Evolutionary conservation across 2,113 vertebrate species (phyloP), one percentile per base, ranked within the genome.

Genomic region (Zapus hudsonius): DNA sequence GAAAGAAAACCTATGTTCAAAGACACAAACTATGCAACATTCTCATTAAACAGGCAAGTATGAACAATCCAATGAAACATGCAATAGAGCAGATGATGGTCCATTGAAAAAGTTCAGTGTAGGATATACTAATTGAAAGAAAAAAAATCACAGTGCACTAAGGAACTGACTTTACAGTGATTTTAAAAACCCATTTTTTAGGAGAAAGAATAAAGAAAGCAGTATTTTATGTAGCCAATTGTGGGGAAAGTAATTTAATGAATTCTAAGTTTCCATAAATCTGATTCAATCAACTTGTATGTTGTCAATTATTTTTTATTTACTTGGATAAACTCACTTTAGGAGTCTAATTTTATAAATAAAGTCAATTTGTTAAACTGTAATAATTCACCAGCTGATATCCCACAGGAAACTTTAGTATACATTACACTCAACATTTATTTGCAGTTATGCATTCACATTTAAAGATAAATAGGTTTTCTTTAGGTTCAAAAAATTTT

Each of bases 41-140:
- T 99, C 99, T 99, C 99, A 99, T 99, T 99, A 99, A 99, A 99
- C 99, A 99, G 98, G 99, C 99, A 99, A 98, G 99, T 99, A 98
- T 99, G 99, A 99, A 99, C 99, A 99, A 98, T 99, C 98, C 99
- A 98, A 99, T 99, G 99, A 99, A 98, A 99, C 99, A 99, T 99
- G 99, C 99, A 99, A 98, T 99, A 98, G 99, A 99, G 99, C 99
- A 99, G 99, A 99, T 99, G 99, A 99, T 98, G 98, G 98, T 98
- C 98, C 99, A 98, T 93, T 97, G 93, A 96, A 74, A 97, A 98
- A 98, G 98, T 99, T 99, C 99, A 98, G 97, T 99, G 99, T 98
- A 99, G 99, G 99, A 99, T 99, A 98, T 97, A 96, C 95, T 97
- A 97, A 97, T 97, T 86, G 70, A 94, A n/a, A 94, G 82, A 97